Base-by-base conservation (phyloP, 2,113 vertebrate genomes). In the Eudyptes chrysolophus region DNA sequence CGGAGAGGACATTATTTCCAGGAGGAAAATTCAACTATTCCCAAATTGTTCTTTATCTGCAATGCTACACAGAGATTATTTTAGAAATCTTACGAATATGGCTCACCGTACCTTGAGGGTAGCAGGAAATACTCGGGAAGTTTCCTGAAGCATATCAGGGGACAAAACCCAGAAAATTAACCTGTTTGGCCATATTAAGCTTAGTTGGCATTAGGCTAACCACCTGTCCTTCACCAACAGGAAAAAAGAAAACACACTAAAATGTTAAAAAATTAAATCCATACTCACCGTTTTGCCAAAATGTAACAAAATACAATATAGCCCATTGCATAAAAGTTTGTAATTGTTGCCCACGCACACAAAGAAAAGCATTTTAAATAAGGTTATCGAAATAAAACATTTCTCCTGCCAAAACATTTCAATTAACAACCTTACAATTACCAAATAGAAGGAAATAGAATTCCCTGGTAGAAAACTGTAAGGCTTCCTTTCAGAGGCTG, bases 301-400 rank as follows among this genome's bases (percentile, higher is more conserved):
- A 40, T 2, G 2, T 29, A 34, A 68, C 4, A 1, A 83, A 70
- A 36, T 6, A 10, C 0, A 40, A 46, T 10, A 19, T 4, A 62
- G n/a, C 17, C 10, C 12, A n/a, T 9, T 26, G 16, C 51, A 70
- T 25, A 19, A 5, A 80, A 25, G 11, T 68, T 82, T 55, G 24
- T 7, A 84, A 69, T 51, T 81, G 42, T 21, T 84, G 24, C 20
- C 15, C 36, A 9, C 6, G 16, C 5, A 19, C 8, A n/a, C 29
- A 18, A 12, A 26, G 7, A 76, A n/a, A 34, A 29, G 1, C 48
- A 81, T 69, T 94, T 29, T 62, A 92, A 94, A 71, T 21, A 77
- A 80, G 5, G 21, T 87, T 94, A 89, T 79, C 93, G 58, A 88
- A 96, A 89, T 69, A 75, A 84, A 88, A 87, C 6, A 20, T 32